Conservation (phyloP, 2,888 invertebrate species). For the Mythimna vitellina region DNA sequence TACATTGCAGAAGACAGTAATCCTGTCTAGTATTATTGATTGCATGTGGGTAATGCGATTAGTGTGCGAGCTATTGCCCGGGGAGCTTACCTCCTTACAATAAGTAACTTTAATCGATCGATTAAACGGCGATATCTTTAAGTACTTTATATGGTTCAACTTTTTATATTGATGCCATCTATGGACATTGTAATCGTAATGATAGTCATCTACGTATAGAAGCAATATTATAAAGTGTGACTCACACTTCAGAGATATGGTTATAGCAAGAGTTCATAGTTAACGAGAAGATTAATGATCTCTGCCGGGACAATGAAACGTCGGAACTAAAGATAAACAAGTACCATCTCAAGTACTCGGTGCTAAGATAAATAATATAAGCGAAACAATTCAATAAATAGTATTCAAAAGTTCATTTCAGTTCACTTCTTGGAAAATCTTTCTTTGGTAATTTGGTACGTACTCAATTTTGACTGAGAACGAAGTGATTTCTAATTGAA, state of each 20-base stretch:
- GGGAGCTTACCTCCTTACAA: constrained; percentile 70
- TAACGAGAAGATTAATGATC: constrained; percentile 69
- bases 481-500: background rate
- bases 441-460: constrained; percentile 40
- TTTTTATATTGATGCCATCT: constrained; percentile 27
- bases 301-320: constrained; percentile 68
- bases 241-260: constrained; percentile 49
- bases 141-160: constrained; percentile 12
- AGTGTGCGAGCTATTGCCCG: constrained; percentile 74
- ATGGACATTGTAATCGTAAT: constrained; percentile 21
- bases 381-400: constrained; percentile 67
- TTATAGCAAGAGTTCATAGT: constrained; percentile 58
- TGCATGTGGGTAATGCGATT: constrained; percentile 84
- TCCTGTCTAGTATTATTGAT: constrained; percentile 81
- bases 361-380: constrained; percentile 65
- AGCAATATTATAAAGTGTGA: constrained; percentile 45
- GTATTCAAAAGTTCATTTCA: constrained; percentile 42
- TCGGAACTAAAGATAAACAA: constrained; percentile 72
- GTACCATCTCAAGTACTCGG: constrained; percentile 69
- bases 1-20: constrained; percentile 34
- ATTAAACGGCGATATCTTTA: constrained; percentile 49
- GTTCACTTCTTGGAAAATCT: constrained; percentile 53
- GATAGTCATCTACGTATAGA: constrained; percentile 5
- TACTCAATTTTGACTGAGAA: constrained; percentile 1
- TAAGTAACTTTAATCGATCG: constrained; percentile 59